Evolutionary conservation across 35 echinoderm and acorn worm species (phyloP).

Genomic region (Hemicentrotus pulcherrimus): DNA sequence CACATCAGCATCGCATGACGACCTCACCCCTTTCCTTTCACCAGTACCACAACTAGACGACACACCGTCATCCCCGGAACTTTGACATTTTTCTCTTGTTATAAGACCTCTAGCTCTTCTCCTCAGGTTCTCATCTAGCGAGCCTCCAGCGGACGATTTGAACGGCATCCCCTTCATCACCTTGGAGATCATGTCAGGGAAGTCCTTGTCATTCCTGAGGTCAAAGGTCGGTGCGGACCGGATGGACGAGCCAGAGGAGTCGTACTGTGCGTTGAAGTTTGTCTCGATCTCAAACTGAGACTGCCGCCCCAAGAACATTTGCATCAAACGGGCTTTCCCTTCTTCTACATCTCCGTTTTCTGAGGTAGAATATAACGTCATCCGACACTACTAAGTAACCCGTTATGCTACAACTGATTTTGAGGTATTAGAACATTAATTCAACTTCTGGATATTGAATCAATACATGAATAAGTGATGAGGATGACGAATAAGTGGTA

Average conservation of each 20-base stretch:
- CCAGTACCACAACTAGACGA: not conserved
- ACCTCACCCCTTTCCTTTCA: not conserved
- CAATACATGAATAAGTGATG: too few species aligned
- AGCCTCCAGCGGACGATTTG: slow-evolving; percentile 25
- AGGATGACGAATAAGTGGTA: too few species aligned
- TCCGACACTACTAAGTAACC: not conserved
- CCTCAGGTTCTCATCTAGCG: not conserved
- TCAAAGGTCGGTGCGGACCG: slow-evolving; percentile 25
- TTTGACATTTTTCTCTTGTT: not conserved
- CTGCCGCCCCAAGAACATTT: slow-evolving; percentile 27
- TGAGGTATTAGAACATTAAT: too few species aligned
- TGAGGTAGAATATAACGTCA: not conserved
- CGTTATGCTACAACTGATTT: too few species aligned
- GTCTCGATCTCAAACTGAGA: slow-evolving; percentile 7
- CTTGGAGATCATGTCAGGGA: slow-evolving; percentile 19
- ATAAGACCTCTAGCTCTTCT: not conserved
- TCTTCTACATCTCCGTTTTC: slow-evolving; percentile 14
- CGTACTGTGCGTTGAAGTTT: not conserved
- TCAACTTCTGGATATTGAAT: too few species aligned
- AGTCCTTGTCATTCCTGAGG: slow-evolving; percentile 20
- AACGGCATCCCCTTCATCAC: slow-evolving; percentile 28
- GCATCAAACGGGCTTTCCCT: slow-evolving; percentile 36
- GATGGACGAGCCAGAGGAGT: not conserved
- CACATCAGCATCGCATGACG: not conserved
- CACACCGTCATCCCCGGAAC: not conserved